Evolutionary conservation across 2,888 invertebrate species (phyloP).

Genomic region (Oxytorus armatus): DNA sequence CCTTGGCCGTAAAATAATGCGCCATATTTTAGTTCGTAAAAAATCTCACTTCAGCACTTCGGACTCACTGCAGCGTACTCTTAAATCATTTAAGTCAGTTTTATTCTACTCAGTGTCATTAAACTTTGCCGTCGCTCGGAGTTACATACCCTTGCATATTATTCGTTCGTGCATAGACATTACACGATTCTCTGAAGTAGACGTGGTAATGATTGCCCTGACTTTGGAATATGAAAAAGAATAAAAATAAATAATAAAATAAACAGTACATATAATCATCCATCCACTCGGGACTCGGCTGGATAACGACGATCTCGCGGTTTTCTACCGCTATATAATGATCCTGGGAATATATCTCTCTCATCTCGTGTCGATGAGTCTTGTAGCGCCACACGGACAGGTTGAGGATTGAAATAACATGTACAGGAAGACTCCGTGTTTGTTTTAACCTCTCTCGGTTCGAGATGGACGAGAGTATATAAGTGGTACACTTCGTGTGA

Average conservation of each 20-base stretch:
- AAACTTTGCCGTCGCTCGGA: constrained; percentile 28
- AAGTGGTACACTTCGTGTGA: constrained; percentile 48
- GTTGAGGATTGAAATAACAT: constrained; percentile 58
- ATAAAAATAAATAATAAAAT: constrained; percentile 10
- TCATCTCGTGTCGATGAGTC: constrained; percentile 46
- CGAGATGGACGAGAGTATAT: neutral
- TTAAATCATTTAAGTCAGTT: neutral
- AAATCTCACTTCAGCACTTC: too few relatives aligned
- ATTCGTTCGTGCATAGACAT: constrained; percentile 51
- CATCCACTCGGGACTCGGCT: constrained; percentile 31
- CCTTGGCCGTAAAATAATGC: too few relatives aligned
- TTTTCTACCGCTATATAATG: constrained; percentile 48
- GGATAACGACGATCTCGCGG: constrained; percentile 57
- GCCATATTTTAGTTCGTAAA: too few relatives aligned
- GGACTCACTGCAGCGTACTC: too few relatives aligned
- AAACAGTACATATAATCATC: constrained; percentile 34
- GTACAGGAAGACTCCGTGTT: constrained; percentile 50
- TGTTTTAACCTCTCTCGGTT: constrained; percentile 28
- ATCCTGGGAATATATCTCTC: constrained; percentile 34
- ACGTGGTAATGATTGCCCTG: constrained; percentile 43
- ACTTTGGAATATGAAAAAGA: constrained; percentile 16
- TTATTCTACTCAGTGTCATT: constrained; percentile 36
- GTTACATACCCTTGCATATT: constrained; percentile 21
- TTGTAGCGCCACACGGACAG: constrained; percentile 22
- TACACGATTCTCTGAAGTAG: constrained; percentile 50